Base-by-base conservation (phyloP, 2,113 vertebrate genomes). In the Chaenocephalus aceratus region DNA sequence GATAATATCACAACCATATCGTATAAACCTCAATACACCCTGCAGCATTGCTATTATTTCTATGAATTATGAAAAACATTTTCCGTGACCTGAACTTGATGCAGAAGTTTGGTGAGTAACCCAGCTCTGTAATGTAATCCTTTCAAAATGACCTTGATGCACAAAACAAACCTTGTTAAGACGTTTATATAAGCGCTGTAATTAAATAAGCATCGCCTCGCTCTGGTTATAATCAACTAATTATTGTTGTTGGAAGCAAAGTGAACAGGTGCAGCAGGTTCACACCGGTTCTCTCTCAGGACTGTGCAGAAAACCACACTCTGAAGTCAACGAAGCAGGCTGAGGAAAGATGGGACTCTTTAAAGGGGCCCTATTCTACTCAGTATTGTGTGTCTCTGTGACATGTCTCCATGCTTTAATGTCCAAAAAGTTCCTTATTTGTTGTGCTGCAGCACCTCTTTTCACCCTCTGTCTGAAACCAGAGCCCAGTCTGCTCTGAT, bases 221-320 rank as follows among this genome's bases (percentile, higher is more conserved):
- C 4, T 72, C 4, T 23, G 59, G 36, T 72, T 75, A 26, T 54
- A 63, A 87, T 79, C 36, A 34, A 18, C 61, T 49, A 75, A 84
- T 84, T 84, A 77, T 3, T 68, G 80, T 36, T 62, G 53, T 10
- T 57, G 70, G 48, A 60, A 10, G 68, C 3, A 70, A 71, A 77
- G 23, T 44, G 64, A 79, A 62, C 14, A 16, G 53, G 41, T 58
- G 70, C 71, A 30, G 75, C 16, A 34, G 12, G 69, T 49, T 72
- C 63, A 57, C 71, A 61, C 49, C 85, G 84, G 80, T 63, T 84
- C 45, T 59, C 66, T 85, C 73, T 44, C n/a, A 23, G 57, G 77
- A 60, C 65, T 23, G 63, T 5, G 21, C 16, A 4, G 8, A 9
- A 61, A 53, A 67, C n/a, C 18, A 44, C 49, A 12, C 21, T 10